These are phyloP conservation scores for Lucilia cuprina DNA, from an alignment of 1,140 invertebrate species.

Conservation along the genomic window DNA sequence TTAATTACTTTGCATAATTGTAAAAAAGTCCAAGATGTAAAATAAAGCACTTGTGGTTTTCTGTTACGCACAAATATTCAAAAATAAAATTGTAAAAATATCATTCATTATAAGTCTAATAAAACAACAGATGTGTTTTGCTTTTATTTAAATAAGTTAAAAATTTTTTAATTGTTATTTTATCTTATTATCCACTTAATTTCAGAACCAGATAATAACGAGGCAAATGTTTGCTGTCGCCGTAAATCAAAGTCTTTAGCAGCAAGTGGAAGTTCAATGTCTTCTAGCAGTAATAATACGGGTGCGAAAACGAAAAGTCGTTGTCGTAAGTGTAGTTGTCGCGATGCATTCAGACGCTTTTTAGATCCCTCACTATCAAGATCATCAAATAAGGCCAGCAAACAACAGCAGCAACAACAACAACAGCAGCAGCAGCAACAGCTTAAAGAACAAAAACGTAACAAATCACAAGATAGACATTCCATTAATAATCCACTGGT, in stretches of 20 bases:
- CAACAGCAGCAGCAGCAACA: conserved; percentile 29
- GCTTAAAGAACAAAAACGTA: conserved; percentile 36
- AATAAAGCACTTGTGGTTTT: not conserved
- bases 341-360: conserved; percentile 47
- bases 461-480: conserved; percentile 20
- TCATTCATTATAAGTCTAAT: not conserved
- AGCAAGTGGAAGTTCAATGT: conserved; percentile 15
- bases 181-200: not conserved
- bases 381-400: conserved; percentile 16
- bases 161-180: not conserved
- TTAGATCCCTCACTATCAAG: conserved; percentile 39
- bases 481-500: conserved; percentile 20
- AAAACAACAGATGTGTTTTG: not conserved
- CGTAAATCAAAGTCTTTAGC: conserved; percentile 43
- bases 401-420: conserved; percentile 33
- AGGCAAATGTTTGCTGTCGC: conserved; percentile 44
- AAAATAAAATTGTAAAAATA: not conserved
- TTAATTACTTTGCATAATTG: not conserved
- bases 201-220: conserved; percentile 8
- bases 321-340: conserved; percentile 56
- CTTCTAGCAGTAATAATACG: not conserved
- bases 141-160: too few relatives aligned
- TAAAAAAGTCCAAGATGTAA: not conserved
- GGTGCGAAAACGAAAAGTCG: conserved; percentile 41
- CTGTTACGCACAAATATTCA: not conserved